Evolutionary conservation across 92 coral and sea anemone genomes (phyloP), one percentile per base, ranked within the genome.

Genomic region (Umimayanthus chanpuru): DNA sequence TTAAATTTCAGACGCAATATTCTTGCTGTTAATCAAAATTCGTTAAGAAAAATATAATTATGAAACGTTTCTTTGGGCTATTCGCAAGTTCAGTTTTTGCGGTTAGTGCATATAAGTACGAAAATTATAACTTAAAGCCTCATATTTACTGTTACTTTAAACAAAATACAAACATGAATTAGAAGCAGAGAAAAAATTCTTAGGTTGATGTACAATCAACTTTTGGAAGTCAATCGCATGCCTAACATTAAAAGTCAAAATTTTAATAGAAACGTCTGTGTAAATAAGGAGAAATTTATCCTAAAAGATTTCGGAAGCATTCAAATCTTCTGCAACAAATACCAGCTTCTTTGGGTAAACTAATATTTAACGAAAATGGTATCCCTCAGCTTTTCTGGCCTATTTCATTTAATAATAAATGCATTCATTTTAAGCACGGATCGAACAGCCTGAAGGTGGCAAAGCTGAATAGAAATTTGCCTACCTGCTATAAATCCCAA

Each of bases 241-340:
- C 36, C 58, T 38, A 71, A 68, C 65, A 83, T 83, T 68, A 83
- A 71, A 47, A 83, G 87, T 83, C 65, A 47, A 70, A 83, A 83
- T 43, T 83, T 50, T 49, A 49, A 32, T 71, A 67, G 36, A 53
- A 70, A 68, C 39, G 78, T 70, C 43, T 83, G 66, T 83, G 87
- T 83, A 83, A 83, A 83, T 66, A 83, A 43, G 43, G 5, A 30
- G 5, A 81, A 61, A 43, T 81, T 82, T 68, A 68, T 25, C 77
- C 64, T 82, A 70, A 43, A 82, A 68, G 61, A 43, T 82, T 82
- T 83, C 25, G 78, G 78, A 83, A 83, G 87, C 65, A 43, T 44
- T 83, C 25, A 55, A 80, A 30, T 21, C 67, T 43, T 47, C 18
- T 10, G 78, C 32, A 30, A 41, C 65, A 71, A 80, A 80, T 30